Evolutionary conservation across 1,140 invertebrate species (phyloP).

Genomic region (Drosophila melanogaster): DNA sequence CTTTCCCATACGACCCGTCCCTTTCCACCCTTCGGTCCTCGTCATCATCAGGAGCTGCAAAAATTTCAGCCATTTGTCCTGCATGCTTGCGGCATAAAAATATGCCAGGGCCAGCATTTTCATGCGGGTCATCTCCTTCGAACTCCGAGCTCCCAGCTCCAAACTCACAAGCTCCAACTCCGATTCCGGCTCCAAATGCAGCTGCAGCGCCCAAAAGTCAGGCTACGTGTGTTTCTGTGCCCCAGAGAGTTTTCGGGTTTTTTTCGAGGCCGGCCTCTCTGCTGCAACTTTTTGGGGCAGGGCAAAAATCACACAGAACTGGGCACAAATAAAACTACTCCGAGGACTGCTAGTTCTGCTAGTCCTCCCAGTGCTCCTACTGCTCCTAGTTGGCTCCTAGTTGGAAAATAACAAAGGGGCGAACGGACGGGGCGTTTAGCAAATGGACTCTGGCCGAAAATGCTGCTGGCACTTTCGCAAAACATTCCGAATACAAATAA

Average conservation of each 20-base stretch:
- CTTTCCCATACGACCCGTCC: not conserved
- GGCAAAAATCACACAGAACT: constrained; percentile 67
- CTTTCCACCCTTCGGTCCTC: constrained; percentile 36
- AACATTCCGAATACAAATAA: constrained; percentile 82
- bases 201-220: constrained; percentile 68
- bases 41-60: constrained; percentile 78
- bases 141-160: constrained; percentile 2
- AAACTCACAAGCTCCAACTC: constrained; percentile 12
- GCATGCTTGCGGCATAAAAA: constrained; percentile 83
- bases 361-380: not conserved
- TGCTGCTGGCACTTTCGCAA: constrained; percentile 81
- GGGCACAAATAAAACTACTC: constrained; percentile 45
- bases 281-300: constrained; percentile 58
- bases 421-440: constrained; percentile 44
- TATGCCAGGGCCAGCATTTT: constrained; percentile 82
- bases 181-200: constrained; percentile 10
- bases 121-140: constrained; percentile 78
- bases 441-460: constrained; percentile 78
- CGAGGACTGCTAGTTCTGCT: too few species aligned
- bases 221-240: constrained; percentile 51
- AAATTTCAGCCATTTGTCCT: constrained; percentile 83
- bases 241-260: constrained; percentile 48
- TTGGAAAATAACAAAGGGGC: constrained; percentile 31
- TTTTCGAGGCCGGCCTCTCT: constrained; percentile 44
- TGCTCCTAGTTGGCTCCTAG: constrained; percentile 47